phyloP scores from a whole-genome alignment of 2,113 vertebrate species.

The Thinocorus orbignyianus region DNA sequence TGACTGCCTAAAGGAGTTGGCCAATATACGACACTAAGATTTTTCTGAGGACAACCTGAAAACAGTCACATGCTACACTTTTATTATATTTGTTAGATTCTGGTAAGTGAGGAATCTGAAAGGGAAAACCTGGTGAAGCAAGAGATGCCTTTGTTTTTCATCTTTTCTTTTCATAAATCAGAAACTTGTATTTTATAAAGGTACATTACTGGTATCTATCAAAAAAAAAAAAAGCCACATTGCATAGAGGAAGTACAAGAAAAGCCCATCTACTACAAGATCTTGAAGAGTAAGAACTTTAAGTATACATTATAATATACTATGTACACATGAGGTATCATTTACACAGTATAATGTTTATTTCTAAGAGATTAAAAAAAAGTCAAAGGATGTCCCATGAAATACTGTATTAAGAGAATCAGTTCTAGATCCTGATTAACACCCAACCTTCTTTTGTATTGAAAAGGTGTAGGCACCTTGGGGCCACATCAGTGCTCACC shows the following conservation, averaged over 20 bases:
- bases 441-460: neutral
- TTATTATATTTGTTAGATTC: neutral
- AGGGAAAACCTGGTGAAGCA: neutral
- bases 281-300: neutral
- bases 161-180: neutral
- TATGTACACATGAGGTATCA: neutral
- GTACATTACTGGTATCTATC: neutral
- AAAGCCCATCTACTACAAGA: neutral
- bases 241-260: neutral
- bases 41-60: neutral
- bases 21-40: neutral
- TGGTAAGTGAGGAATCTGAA: neutral
- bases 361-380: neutral
- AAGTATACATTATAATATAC: neutral
- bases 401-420: neutral
- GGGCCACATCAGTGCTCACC: neutral
- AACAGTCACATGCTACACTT: neutral
- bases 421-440: neutral
- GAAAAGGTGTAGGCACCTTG: neutral
- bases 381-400: neutral
- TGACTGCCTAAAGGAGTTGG: neutral
- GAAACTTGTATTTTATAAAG: neutral
- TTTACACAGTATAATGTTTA: neutral
- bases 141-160: neutral
- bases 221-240: neutral